These are phyloP conservation scores for Drymonia ruficornis DNA, from an alignment of 2,888 invertebrate species.

Conservation along the genomic window DNA sequence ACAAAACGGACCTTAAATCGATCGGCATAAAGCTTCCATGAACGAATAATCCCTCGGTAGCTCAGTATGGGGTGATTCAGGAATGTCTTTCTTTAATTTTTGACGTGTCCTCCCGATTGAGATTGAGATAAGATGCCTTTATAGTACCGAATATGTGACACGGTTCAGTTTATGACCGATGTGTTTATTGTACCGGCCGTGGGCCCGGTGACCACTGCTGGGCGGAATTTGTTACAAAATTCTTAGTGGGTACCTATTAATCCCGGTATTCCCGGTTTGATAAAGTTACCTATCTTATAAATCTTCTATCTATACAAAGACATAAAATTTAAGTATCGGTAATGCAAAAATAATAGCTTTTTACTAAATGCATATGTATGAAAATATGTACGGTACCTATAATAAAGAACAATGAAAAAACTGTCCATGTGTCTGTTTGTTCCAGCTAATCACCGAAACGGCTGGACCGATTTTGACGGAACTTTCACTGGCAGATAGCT, in stretches of 20 bases:
- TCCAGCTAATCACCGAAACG: too few species aligned
- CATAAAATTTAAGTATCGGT: too few species aligned
- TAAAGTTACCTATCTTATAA: too few species aligned
- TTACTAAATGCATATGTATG: too few species aligned
- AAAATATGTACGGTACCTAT: too few species aligned
- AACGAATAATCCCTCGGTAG: slow-evolving; percentile 15
- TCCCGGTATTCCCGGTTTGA: too few species aligned
- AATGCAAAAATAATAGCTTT: too few species aligned
- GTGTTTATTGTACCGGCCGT: slow-evolving; percentile 6
- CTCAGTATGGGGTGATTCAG: slow-evolving; percentile 32
- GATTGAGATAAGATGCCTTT: slow-evolving; percentile 47
- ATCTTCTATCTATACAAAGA: too few species aligned
- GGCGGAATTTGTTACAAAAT: not conserved
- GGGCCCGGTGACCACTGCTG: not conserved
- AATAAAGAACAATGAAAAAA: too few species aligned
- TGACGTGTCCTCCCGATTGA: slow-evolving; percentile 50
- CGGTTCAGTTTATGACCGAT: slow-evolving; percentile 24
- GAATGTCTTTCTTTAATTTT: slow-evolving; percentile 48
- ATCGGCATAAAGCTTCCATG: slow-evolving; percentile 5
- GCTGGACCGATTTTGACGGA: too few species aligned
- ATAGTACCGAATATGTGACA: slow-evolving; percentile 18
- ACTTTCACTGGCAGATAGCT: too few species aligned
- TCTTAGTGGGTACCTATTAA: not conserved
- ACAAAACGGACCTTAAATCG: slow-evolving; percentile 12
- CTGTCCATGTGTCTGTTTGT: too few species aligned